Conservation (phyloP, 2,113 vertebrate species). For the Plecturocebus donacophilus region DNA sequence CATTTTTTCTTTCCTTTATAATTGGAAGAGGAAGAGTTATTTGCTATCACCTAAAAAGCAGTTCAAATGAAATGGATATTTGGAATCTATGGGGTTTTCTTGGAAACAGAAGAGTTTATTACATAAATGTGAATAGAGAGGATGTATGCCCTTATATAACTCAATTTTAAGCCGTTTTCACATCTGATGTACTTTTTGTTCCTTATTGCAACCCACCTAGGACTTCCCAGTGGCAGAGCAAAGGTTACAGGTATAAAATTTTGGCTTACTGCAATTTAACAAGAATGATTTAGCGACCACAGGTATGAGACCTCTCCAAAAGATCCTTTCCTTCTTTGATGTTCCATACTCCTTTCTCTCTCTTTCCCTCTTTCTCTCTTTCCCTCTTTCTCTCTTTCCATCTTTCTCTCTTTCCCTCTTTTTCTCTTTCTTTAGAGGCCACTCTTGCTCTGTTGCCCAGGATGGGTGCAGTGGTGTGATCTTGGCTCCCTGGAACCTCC, state of each 20-base stretch:
- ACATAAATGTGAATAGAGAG: not conserved
- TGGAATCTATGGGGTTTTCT: not conserved
- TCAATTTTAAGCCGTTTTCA: not conserved
- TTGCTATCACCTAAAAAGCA: not conserved
- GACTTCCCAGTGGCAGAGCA: not conserved
- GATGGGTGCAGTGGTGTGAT: no score
- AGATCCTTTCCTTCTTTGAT: constrained; percentile 10
- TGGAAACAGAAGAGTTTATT: not conserved
- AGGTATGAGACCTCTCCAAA: not conserved
- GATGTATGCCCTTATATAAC: not conserved
- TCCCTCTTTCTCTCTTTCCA: no score
- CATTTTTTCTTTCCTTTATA: not conserved
- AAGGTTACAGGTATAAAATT: not conserved
- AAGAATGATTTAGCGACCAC: not conserved
- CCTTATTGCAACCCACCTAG: not conserved
- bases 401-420: no score
- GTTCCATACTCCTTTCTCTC: no score
- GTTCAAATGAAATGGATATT: not conserved
- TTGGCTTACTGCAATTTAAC: not conserved
- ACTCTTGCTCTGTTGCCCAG: no score
- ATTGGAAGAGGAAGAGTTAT: not conserved
- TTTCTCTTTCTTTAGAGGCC: no score
- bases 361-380: no score
- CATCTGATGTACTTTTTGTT: not conserved
- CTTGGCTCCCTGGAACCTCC: no score